Evolutionary conservation across 1,140 invertebrate genomes (phyloP).

Genomic region (Platorchestia sp.): DNA sequence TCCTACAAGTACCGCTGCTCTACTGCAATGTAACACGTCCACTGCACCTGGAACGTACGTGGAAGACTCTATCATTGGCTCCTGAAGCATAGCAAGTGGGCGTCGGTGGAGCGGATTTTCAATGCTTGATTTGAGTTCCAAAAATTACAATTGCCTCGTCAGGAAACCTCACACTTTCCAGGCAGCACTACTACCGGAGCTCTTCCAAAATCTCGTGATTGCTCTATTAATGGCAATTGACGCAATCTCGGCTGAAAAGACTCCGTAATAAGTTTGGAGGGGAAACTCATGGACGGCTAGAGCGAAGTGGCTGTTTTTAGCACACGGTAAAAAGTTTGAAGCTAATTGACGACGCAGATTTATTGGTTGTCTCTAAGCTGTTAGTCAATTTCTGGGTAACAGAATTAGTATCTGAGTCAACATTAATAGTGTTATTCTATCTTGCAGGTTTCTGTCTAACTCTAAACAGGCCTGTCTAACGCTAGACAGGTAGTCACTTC

Average conservation of each 20-base stretch:
- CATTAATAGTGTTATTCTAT: too few species aligned
- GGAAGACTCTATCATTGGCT: background rate
- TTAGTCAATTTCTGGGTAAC: background rate
- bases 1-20: too few species aligned
- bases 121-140: background rate
- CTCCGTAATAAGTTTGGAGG: conserved; percentile 33
- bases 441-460: too few species aligned
- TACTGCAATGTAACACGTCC: background rate
- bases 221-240: conserved; percentile 38
- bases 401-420: too few species aligned
- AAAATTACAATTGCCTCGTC: conserved; percentile 8
- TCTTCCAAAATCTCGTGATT: conserved; percentile 28
- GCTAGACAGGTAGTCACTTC: too few species aligned
- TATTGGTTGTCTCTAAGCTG: background rate
- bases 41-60: background rate
- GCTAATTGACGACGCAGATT: background rate
- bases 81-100: background rate
- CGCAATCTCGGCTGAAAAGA: conserved; percentile 30
- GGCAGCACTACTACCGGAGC: background rate
- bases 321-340: background rate
- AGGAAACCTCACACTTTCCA: background rate
- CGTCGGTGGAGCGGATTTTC: background rate
- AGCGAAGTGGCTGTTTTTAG: background rate
- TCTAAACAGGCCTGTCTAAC: too few species aligned
- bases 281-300: background rate